Evolutionary conservation across 2,113 vertebrate genomes (phyloP).

Genomic region (Oryctolagus cuniculus): DNA sequence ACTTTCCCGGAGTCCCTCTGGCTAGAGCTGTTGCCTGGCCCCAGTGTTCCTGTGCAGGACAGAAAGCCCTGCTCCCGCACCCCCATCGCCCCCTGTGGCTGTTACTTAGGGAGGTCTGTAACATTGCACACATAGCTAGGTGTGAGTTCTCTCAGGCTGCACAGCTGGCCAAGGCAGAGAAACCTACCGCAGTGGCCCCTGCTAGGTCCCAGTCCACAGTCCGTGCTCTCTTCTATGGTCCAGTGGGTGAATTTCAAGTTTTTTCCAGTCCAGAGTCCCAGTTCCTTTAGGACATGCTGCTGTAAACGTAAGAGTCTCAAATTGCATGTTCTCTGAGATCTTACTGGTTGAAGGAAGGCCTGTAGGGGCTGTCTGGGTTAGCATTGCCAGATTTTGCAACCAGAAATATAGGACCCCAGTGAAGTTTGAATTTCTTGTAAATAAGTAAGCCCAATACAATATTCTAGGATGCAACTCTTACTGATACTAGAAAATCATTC

Average conservation of each 20-base stretch:
- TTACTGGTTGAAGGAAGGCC: neutral
- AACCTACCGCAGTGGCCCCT: accelerated
- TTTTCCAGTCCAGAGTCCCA: neutral
- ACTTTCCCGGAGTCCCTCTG: neutral
- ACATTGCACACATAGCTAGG: accelerated
- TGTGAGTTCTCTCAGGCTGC: too few relatives aligned
- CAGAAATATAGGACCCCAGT: neutral
- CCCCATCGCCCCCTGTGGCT: neutral
- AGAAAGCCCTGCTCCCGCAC: neutral
- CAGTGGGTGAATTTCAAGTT: neutral
- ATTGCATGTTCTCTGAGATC: neutral
- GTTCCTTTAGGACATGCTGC: neutral
- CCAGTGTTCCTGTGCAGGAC: neutral
- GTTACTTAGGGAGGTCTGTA: neutral
- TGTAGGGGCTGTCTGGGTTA: neutral
- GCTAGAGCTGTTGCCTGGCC: neutral
- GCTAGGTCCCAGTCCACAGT: neutral
- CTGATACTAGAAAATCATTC: neutral
- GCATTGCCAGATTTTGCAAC: neutral
- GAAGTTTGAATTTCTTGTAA: conserved; percentile 18
- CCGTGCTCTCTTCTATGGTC: neutral
- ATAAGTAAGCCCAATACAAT: neutral
- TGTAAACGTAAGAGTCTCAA: neutral
- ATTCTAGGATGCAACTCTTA: neutral
- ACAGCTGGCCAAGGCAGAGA: neutral